Conservation (phyloP, 2,888 invertebrate species). For the Apotomis capreana region DNA sequence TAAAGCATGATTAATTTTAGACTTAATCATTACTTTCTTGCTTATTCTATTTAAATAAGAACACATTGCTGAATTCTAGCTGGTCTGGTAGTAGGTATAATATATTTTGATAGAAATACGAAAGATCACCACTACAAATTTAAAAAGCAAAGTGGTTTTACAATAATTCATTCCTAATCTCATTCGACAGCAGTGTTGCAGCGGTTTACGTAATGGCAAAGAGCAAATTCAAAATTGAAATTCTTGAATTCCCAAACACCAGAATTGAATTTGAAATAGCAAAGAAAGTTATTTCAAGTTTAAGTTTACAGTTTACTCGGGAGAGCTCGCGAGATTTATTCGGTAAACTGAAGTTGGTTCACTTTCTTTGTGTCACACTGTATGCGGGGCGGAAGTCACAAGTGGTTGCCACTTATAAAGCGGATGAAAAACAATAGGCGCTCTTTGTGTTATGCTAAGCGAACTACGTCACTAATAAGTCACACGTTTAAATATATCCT, state of each 20-base stretch:
- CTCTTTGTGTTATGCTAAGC: not conserved
- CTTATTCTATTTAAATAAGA: no score
- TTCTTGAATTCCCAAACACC: constrained; percentile 48
- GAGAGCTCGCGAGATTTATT: constrained; percentile 65
- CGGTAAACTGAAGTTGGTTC: constrained; percentile 63
- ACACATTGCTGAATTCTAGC: no score
- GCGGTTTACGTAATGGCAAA: constrained; percentile 23
- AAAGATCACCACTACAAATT: not conserved
- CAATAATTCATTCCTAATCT: constrained; percentile 17
- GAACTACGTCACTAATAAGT: no score
- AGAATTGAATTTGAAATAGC: constrained; percentile 54
- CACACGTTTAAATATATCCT: no score
- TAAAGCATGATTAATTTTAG: no score
- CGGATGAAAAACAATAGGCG: not conserved
- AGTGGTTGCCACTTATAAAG: constrained; percentile 28
- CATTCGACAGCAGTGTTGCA: constrained; percentile 4
- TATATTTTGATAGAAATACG: no score
- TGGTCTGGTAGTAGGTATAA: no score
- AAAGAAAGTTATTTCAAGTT: constrained; percentile 49
- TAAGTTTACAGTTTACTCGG: constrained; percentile 55
- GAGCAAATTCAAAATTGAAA: constrained; percentile 36
- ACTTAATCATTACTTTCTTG: no score
- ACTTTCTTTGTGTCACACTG: constrained; percentile 74
- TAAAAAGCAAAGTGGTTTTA: not conserved
- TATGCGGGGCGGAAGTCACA: constrained; percentile 51